phyloP scores from a whole-genome alignment of 1,140 invertebrate genomes.

The Agraylea sexmaculata region DNA sequence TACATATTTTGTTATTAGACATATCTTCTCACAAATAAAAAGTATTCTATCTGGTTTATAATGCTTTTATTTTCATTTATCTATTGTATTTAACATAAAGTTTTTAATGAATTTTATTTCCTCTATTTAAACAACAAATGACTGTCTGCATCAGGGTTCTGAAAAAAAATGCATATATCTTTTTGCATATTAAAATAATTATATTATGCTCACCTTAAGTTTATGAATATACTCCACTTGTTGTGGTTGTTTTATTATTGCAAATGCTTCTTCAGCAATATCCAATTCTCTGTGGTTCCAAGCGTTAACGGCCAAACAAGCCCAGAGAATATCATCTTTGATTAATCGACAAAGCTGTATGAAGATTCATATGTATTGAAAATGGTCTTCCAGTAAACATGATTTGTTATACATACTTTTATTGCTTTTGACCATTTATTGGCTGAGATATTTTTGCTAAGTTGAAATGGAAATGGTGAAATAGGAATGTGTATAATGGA shows the following conservation, averaged over 20 bases:
- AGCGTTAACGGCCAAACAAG: slow-evolving; percentile 77
- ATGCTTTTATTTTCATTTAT: too few relatives aligned
- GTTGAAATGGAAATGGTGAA: slow-evolving; percentile 40
- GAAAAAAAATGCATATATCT: slow-evolving; percentile 6
- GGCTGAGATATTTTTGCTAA: slow-evolving; percentile 44
- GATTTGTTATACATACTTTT: slow-evolving; percentile 25
- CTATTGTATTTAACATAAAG: too few relatives aligned
- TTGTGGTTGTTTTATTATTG: slow-evolving; percentile 80
- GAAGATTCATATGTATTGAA: slow-evolving; percentile 4
- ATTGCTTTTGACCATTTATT: slow-evolving; percentile 37
- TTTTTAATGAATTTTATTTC: slow-evolving; percentile 6
- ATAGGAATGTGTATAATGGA: slow-evolving; percentile 42
- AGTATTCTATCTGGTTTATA: too few relatives aligned
- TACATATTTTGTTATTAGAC: slow-evolving; percentile 15
- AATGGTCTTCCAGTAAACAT: not conserved
- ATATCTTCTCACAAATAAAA: slow-evolving; percentile 10
- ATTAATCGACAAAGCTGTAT: slow-evolving; percentile 34
- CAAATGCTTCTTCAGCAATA: slow-evolving; percentile 86
- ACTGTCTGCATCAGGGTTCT: slow-evolving; percentile 12
- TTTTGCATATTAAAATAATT: not conserved
- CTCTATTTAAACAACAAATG: slow-evolving; percentile 5
- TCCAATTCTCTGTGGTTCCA: slow-evolving; percentile 58
- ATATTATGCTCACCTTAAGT: slow-evolving; percentile 49
- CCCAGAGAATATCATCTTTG: slow-evolving; percentile 77
- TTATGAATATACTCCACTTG: slow-evolving; percentile 85